phyloP scores from a whole-genome alignment of 2,113 vertebrate genomes.

The Anser cygnoides region DNA sequence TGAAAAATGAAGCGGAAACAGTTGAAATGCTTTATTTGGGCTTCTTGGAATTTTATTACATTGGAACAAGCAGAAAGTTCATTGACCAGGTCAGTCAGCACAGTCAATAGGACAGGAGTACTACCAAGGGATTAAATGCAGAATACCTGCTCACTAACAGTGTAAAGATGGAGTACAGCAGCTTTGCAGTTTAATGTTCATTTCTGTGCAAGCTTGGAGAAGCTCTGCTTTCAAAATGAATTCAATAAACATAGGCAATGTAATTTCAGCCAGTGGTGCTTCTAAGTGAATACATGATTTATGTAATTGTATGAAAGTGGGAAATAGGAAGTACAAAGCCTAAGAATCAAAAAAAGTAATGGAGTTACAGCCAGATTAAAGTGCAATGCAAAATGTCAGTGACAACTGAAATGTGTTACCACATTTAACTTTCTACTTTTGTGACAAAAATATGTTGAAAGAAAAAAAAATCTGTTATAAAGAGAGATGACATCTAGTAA shows the following conservation, averaged over 20 bases:
- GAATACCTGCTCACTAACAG: neutral
- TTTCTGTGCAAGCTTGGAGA: neutral
- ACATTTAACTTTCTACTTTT: neutral
- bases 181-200: neutral
- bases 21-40: neutral
- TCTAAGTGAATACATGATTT: neutral
- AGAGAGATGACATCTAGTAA: neutral
- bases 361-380: neutral
- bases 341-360: neutral
- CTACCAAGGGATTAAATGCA: neutral
- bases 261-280: neutral
- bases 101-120: neutral
- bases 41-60: neutral
- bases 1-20: neutral
- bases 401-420: neutral
- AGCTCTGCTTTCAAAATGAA: neutral
- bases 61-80: neutral
- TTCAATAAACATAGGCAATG: neutral
- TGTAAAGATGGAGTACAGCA: neutral
- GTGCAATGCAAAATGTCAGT: neutral
- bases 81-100: neutral
- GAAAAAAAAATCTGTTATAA: neutral
- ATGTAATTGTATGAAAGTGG: neutral
- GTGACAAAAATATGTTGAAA: neutral
- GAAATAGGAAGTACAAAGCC: neutral